Evolutionary conservation across 2,797 vertebrate genomes (phyloP).

Genomic region (Falco rusticolus): DNA sequence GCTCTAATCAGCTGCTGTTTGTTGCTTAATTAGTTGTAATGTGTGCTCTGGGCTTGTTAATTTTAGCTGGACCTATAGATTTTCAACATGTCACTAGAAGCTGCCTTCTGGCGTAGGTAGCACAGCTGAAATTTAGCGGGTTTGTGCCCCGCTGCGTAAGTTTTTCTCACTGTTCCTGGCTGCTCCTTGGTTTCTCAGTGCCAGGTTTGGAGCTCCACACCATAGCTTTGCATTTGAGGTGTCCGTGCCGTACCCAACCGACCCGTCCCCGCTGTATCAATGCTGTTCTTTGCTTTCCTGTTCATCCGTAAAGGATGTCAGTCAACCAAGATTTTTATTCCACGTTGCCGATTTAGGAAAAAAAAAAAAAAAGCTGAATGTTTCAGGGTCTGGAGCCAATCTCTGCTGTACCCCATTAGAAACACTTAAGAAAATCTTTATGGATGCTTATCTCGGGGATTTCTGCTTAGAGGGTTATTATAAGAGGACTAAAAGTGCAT

Average conservation of each 20-base stretch:
- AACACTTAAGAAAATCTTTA: background rate
- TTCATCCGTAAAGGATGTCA: background rate
- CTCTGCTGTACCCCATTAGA: background rate
- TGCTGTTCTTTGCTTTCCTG: rapidly evolving
- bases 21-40: rapidly evolving
- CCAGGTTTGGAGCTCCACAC: rapidly evolving
- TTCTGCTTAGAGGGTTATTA: constrained; percentile 24
- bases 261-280: rapidly evolving
- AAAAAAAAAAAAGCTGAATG: background rate
- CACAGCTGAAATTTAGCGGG: rapidly evolving
- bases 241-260: no score
- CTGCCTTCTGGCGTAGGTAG: background rate
- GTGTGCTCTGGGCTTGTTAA: background rate
- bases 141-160: rapidly evolving
- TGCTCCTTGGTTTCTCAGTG: background rate
- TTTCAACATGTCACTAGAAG: no score
- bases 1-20: rapidly evolving
- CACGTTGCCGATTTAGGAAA: background rate
- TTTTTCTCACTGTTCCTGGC: background rate
- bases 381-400: background rate
- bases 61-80: background rate
- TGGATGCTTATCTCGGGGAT: background rate
- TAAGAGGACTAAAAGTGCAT: constrained; percentile 2
- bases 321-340: background rate
- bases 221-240: background rate